Evolutionary conservation across 2,888 invertebrate genomes (phyloP).

Genomic region (Eumerus sabulonum): DNA sequence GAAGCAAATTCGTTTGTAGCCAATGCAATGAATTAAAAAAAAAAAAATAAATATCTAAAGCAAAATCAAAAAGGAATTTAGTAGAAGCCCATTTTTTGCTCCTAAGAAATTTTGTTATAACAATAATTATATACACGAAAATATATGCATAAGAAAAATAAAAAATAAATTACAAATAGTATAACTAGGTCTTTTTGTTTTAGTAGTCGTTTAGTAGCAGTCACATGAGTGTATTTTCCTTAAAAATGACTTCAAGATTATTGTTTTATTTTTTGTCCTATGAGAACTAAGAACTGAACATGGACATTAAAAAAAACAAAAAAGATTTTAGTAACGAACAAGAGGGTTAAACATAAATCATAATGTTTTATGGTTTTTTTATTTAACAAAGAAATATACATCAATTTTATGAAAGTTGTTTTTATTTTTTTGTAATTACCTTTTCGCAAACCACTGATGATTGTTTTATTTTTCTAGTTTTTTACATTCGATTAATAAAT

Average conservation of each 20-base stretch:
- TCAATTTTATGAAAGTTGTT: slow-evolving; percentile 28
- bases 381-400: slow-evolving; percentile 31
- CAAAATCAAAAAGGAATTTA: slow-evolving; percentile 6
- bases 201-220: slow-evolving; percentile 33
- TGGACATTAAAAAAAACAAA: not conserved
- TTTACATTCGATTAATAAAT: slow-evolving; percentile 1
- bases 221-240: slow-evolving; percentile 11
- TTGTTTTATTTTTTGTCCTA: slow-evolving; percentile 13
- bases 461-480: slow-evolving; percentile 17
- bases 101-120: slow-evolving; percentile 52
- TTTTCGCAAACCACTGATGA: slow-evolving; percentile 56
- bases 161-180: slow-evolving; percentile 39
- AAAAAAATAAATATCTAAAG: slow-evolving; percentile 14
- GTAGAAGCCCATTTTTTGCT: slow-evolving; percentile 34
- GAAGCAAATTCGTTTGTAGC: slow-evolving; percentile 51
- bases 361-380: too few relatives aligned
- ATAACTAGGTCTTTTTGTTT: slow-evolving; percentile 38
- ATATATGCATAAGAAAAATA: slow-evolving; percentile 3
- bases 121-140: slow-evolving; percentile 10
- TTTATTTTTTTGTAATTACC: slow-evolving; percentile 56
- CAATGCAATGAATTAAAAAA: slow-evolving; percentile 53
- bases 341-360: slow-evolving; percentile 39
- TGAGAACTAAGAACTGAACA: slow-evolving; percentile 7
- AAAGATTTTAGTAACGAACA: slow-evolving; percentile 33
- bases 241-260: not conserved